A percentile compares a stretch with the other conserved stretches of the same genome.
These are phyloP conservation scores for Aspidapion aeneum DNA, from an alignment of 2,888 invertebrate genomes.

Conservation along the genomic window DNA sequence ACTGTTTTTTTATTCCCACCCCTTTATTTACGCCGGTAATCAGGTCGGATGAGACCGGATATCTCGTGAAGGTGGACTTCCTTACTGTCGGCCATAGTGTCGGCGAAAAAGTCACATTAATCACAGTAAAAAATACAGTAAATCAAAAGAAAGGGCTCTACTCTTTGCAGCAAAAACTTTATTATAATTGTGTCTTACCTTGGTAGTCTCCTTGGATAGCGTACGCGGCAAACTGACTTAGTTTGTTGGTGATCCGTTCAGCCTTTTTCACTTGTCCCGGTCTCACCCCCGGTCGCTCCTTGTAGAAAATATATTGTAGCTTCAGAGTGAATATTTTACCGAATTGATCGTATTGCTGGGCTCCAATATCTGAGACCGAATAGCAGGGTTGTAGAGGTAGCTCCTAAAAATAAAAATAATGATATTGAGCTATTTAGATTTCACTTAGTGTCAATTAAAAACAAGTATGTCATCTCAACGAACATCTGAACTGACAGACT, in stretches of 20 bases:
- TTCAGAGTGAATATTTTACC: conserved; percentile 99
- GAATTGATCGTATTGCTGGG: conserved; percentile 98
- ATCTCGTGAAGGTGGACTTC: too few relatives aligned
- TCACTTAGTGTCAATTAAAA: neutral
- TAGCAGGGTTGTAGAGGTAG: conserved; percentile 92
- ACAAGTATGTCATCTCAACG: too few relatives aligned
- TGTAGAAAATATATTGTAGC: conserved; percentile 95
- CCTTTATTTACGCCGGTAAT: too few relatives aligned
- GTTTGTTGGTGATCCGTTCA: conserved; percentile 83
- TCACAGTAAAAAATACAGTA: too few relatives aligned
- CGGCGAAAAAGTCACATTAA: too few relatives aligned
- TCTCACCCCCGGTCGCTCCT: conserved; percentile 94
- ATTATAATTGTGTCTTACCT: conserved; percentile 42
- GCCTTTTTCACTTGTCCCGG: conserved; percentile 94
- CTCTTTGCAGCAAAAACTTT: too few relatives aligned
- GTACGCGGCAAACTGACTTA: conserved; percentile 91
- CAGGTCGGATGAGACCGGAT: too few relatives aligned
- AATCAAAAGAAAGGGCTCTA: too few relatives aligned
- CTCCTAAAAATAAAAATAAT: conserved; percentile 91
- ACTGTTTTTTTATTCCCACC: too few relatives aligned
- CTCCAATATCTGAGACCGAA: conserved; percentile 90
- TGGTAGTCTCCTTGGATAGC: conserved; percentile 93
- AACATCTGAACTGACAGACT: too few relatives aligned
- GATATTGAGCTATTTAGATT: conserved; percentile 75
- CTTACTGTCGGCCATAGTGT: too few relatives aligned